phyloP scores from a whole-genome alignment of 2,888 invertebrate genomes.

The Acanthoscelides obtectus region DNA sequence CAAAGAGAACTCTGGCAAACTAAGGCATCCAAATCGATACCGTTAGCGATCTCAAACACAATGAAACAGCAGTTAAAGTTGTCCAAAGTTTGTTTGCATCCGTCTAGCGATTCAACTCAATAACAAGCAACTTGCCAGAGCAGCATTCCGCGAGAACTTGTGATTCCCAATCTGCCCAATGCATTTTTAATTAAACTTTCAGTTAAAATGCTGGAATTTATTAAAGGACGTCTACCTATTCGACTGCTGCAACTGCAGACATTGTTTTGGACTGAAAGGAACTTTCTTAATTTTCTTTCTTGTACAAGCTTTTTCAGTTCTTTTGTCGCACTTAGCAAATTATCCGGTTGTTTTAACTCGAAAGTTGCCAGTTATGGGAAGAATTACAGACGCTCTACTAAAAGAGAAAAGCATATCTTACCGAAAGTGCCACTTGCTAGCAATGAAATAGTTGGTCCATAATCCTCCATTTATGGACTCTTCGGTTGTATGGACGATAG shows the following conservation, averaged over 20 bases:
- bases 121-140: slow-evolving; percentile 18
- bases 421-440: too few species aligned
- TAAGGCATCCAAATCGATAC: slow-evolving; percentile 18
- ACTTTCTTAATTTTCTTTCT: slow-evolving; percentile 12
- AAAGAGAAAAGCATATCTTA: too few species aligned
- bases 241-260: slow-evolving; percentile 10
- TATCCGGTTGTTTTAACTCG: neutral
- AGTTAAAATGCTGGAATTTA: slow-evolving; percentile 19
- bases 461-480: too few species aligned
- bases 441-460: too few species aligned
- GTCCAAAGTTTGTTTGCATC: slow-evolving; percentile 25
- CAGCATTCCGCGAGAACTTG: slow-evolving; percentile 9
- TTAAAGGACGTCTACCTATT: slow-evolving; percentile 16
- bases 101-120: slow-evolving; percentile 17
- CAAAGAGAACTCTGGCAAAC: slow-evolving; percentile 7
- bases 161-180: slow-evolving; percentile 17
- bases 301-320: neutral
- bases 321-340: neutral
- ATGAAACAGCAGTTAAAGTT: slow-evolving; percentile 26
- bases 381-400: too few species aligned
- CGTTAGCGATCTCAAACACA: slow-evolving; percentile 25
- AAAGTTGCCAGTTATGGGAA: too few species aligned
- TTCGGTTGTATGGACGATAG: too few species aligned
- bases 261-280: slow-evolving; percentile 8
- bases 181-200: slow-evolving; percentile 21